Percentiles rank a stretch among this genome's conserved stretches.
phyloP scores from a whole-genome alignment of 2,113 vertebrate species.

The Petromus typicus region DNA sequence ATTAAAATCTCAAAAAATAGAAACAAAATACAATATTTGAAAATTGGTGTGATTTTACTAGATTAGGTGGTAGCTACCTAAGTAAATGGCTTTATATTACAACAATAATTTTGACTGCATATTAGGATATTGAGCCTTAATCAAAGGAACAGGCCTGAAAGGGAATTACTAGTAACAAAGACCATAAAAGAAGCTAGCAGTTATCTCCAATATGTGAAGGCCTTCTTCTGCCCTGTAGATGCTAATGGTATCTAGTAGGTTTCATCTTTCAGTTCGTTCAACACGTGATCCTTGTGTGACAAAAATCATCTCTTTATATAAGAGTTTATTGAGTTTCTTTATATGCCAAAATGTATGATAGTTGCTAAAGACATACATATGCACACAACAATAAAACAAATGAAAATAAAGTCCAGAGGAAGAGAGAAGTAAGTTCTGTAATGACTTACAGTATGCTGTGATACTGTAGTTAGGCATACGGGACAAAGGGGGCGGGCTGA shows the following conservation, averaged over 20 bases:
- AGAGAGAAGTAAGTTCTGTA: not conserved
- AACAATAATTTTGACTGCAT: not conserved
- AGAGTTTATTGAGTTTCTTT: not conserved
- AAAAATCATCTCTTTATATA: not conserved
- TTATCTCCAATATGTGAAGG: not conserved
- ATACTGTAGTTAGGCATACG: not conserved
- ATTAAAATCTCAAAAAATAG: constrained; percentile 7
- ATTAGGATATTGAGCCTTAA: not conserved
- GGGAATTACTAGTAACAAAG: not conserved
- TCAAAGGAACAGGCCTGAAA: not conserved
- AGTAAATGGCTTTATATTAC: not conserved
- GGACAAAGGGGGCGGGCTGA: not conserved
- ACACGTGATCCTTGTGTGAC: not conserved
- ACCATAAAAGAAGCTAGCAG: not conserved
- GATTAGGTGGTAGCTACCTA: not conserved
- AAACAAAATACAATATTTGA: not conserved
- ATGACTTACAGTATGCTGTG: not conserved
- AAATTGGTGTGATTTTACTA: not conserved
- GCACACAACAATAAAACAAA: not conserved
- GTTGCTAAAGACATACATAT: not conserved
- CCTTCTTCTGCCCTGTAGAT: not conserved
- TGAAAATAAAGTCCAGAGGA: not conserved
- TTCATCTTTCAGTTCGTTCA: not conserved
- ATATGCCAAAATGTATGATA: not conserved
- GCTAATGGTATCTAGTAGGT: not conserved